Conservation (phyloP, 2,888 invertebrate species). For the Antheraea yamamai region DNA sequence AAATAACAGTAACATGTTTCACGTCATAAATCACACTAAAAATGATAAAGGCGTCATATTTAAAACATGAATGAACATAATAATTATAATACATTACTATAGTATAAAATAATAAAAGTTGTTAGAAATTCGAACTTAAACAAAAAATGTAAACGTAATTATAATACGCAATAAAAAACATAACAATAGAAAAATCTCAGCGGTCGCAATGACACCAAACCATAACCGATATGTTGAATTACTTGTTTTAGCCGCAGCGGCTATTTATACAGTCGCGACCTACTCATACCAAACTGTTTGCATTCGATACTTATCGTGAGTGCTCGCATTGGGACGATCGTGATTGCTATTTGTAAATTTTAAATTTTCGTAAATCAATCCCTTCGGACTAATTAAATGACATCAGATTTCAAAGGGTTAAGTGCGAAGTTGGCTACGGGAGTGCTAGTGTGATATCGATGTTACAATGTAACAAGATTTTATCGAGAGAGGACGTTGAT, state of each 20-base stretch:
- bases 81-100: not conserved
- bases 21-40: too few relatives aligned
- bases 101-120: not conserved
- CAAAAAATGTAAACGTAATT: not conserved
- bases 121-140: not conserved
- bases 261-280: constrained; percentile 71
- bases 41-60: too few relatives aligned
- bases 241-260: constrained; percentile 26
- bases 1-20: too few relatives aligned
- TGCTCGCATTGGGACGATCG: constrained; percentile 49
- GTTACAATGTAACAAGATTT: constrained; percentile 45
- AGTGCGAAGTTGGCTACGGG: constrained; percentile 18
- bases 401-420: constrained; percentile 35
- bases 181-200: constrained; percentile 21
- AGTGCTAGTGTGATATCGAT: constrained; percentile 30
- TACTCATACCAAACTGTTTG: constrained; percentile 51
- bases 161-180: not conserved
- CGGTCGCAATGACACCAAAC: constrained; percentile 25
- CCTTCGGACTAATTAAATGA: constrained; percentile 28
- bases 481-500: constrained; percentile 38
- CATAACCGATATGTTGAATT: constrained; percentile 31
- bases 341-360: constrained; percentile 18
- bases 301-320: constrained; percentile 51
- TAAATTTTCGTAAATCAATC: not conserved
- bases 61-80: too few relatives aligned